These are phyloP conservation scores for Aegithalos caudatus DNA, from an alignment of 2,113 vertebrate species.

Conservation along the genomic window DNA sequence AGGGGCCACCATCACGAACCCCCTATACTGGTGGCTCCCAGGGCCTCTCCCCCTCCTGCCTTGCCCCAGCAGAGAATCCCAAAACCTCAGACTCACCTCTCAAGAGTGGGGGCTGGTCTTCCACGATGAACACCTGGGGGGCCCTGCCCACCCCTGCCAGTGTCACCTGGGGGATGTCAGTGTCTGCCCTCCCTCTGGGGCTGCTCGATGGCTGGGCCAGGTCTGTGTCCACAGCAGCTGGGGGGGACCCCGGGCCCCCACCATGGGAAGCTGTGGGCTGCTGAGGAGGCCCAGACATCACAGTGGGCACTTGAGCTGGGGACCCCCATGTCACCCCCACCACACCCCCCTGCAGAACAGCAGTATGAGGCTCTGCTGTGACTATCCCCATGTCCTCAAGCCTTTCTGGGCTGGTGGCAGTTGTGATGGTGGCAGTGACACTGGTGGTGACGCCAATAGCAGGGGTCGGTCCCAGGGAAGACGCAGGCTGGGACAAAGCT, in stretches of 20 bases:
- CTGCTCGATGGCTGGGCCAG: not conserved
- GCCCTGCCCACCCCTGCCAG: not conserved
- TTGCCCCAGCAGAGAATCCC: not conserved
- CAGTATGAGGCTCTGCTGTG: fast-evolving
- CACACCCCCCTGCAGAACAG: not conserved
- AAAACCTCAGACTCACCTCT: not conserved
- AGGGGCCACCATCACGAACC: not conserved
- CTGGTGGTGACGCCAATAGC: fast-evolving
- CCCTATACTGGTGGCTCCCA: not conserved
- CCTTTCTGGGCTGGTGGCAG: not conserved
- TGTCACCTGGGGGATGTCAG: fast-evolving
- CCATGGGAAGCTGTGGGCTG: fast-evolving
- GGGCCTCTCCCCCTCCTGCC: fast-evolving
- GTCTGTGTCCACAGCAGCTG: not conserved
- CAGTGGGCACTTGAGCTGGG: fast-evolving
- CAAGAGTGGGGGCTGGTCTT: constrained; percentile 8
- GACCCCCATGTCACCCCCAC: not conserved
- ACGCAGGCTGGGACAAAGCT: fast-evolving
- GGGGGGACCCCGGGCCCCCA: not conserved
- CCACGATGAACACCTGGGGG: constrained; percentile 29
- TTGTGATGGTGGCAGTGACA: not conserved
- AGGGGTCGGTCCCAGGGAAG: not conserved
- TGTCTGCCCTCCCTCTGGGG: fast-evolving
- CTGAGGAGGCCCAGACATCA: not conserved
- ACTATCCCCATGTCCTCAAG: fast-evolving